phyloP scores from a whole-genome alignment of 2,888 invertebrate species.

The Dione juno region DNA sequence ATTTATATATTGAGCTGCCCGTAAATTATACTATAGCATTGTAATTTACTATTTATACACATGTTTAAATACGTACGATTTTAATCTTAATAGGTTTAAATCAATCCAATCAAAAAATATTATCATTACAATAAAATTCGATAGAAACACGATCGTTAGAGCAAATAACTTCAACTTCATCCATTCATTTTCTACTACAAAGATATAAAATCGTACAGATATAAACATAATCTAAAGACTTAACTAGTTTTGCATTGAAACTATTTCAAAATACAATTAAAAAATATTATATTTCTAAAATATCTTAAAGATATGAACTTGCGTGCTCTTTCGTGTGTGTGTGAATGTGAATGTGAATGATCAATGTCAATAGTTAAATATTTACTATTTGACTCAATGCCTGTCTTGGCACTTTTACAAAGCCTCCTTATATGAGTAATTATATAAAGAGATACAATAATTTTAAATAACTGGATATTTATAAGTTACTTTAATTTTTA shows the following conservation, averaged over 20 bases:
- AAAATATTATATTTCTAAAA: slow-evolving; percentile 9
- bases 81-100: background rate
- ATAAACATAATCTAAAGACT: background rate
- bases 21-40: slow-evolving; percentile 37
- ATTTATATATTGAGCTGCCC: slow-evolving; percentile 57
- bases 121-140: background rate
- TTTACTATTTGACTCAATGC: slow-evolving; percentile 22
- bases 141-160: background rate
- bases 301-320: slow-evolving; percentile 23
- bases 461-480: background rate
- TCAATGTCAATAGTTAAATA: slow-evolving; percentile 22
- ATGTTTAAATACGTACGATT: slow-evolving; percentile 20
- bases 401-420: slow-evolving; percentile 25
- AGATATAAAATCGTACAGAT: slow-evolving; percentile 15
- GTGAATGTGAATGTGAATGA: slow-evolving; percentile 28
- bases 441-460: slow-evolving; percentile 4
- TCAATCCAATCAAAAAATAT: background rate
- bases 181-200: background rate
- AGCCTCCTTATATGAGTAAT: background rate
- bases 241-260: slow-evolving; percentile 20
- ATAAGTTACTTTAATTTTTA: background rate
- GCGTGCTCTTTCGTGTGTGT: slow-evolving; percentile 24
- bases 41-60: slow-evolving; percentile 2
- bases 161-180: background rate
- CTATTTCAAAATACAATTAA: slow-evolving; percentile 3